Base-by-base conservation (phyloP, 2,888 invertebrate species). In the Mellilla xanthometata region DNA sequence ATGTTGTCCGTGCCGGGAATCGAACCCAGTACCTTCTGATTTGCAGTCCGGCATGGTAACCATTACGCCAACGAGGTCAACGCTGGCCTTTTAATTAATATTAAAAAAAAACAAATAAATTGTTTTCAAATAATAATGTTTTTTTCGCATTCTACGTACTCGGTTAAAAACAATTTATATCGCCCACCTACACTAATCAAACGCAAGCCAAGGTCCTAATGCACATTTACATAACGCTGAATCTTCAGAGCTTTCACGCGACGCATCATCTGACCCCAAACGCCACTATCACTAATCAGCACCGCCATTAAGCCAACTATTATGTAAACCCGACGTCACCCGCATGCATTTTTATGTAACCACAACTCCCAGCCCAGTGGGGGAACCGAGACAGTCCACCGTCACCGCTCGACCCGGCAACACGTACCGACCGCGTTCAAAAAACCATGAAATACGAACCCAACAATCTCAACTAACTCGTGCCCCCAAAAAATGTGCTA, bases 331-430 rank as follows among this genome's bases (percentile, higher is more conserved):
- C 27, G 2, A 41, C 68, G 70, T 71, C 72, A 68, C 57, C 32
- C 52, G 44, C 65, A 70, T 69, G 59, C 68, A 63, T 68, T 66
- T 75, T 76, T 73, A 75, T 65, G 64, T 76, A 76, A 76, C 65
- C 35, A 24, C 33, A 31, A 26, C 8, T 19, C 15, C 24, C 12
- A 23, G 23, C 10, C 38, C 46, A 54, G 56, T 44, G 55, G 54
- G 40, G 57, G 43, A 29, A 33, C 22, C 28, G 23, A 1, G 31
- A 24, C 60, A 69, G 72, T 66, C 40, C 45, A 41, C 59, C 59
- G 52, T 64, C 40, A 51, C 29, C 58, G 43, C 33, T 52, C 53
- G 62, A 35, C 52, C 50, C 49, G 43, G 46, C 6, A 58, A 45
- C 69, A 66, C 73, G 72, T 53, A 32, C 42, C 54, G 49, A 27